Percentiles rank a stretch among this genome's conserved stretches.
Evolutionary conservation across 2,888 invertebrate genomes (phyloP).

Genomic region (Sinotaia quadrata): DNA sequence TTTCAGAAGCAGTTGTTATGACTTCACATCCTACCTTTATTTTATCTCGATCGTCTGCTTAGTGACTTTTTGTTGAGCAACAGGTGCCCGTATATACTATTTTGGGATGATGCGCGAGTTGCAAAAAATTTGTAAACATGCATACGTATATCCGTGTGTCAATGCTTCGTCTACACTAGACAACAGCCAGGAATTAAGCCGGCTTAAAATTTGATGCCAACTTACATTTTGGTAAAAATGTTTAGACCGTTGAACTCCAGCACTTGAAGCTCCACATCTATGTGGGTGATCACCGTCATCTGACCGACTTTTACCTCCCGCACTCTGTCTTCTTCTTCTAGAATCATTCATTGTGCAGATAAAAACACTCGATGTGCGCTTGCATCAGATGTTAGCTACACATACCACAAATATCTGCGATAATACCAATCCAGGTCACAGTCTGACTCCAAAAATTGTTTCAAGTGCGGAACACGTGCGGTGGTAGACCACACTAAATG

Average conservation of each 20-base stretch:
- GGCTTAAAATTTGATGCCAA: too few relatives aligned
- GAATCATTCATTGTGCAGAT: slow-evolving; percentile 57
- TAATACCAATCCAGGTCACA: slow-evolving; percentile 37
- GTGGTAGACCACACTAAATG: too few relatives aligned
- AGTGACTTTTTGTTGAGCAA: slow-evolving; percentile 11
- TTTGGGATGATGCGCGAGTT: slow-evolving; percentile 29
- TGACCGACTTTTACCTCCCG: slow-evolving; percentile 50
- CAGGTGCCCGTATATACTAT: slow-evolving; percentile 33
- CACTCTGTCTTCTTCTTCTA: slow-evolving; percentile 54
- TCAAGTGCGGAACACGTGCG: slow-evolving; percentile 26
- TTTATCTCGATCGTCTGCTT: slow-evolving; percentile 9
- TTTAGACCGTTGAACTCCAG: slow-evolving; percentile 33
- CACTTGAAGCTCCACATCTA: slow-evolving; percentile 32
- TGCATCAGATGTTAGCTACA: slow-evolving; percentile 33
- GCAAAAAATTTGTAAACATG: too few relatives aligned
- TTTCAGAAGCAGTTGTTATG: not conserved
- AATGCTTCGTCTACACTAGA: too few relatives aligned
- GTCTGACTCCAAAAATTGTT: slow-evolving; percentile 23
- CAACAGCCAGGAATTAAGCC: too few relatives aligned
- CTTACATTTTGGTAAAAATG: slow-evolving; percentile 36
- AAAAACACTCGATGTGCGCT: slow-evolving; percentile 28
- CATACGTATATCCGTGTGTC: too few relatives aligned
- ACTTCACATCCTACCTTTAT: not conserved
- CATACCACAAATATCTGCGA: slow-evolving; percentile 41
- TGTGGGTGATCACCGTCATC: slow-evolving; percentile 50